phyloP scores from a whole-genome alignment of 2,113 vertebrate genomes.

The Aphyosemion australe region DNA sequence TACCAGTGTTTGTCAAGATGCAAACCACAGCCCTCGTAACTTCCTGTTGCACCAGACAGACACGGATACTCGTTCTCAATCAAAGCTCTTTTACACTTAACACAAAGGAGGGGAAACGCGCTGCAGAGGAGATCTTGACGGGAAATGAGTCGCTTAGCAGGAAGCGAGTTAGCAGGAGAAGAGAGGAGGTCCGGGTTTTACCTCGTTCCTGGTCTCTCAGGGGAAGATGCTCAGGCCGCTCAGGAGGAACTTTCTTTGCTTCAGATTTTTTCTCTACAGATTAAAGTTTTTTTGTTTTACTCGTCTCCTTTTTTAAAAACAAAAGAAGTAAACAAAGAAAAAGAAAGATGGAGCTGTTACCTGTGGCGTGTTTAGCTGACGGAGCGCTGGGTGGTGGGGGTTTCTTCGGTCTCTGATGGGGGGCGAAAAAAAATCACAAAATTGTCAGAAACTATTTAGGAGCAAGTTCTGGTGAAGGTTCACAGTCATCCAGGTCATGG shows the following conservation, averaged over 20 bases:
- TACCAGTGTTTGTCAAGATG: background rate
- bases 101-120: background rate
- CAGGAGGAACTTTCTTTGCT: constrained; percentile 91
- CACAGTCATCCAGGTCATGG: too few relatives aligned
- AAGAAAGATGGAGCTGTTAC: constrained; percentile 69
- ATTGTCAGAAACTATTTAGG: background rate
- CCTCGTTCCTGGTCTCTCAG: constrained; percentile 91
- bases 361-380: constrained; percentile 86
- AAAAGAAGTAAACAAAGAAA: background rate
- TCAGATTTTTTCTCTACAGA: constrained; percentile 89
- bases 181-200: constrained; percentile 66
- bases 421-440: constrained; percentile 40
- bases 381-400: constrained; percentile 93
- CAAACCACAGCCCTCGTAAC: constrained; percentile 4
- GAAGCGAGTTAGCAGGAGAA: constrained; percentile 6
- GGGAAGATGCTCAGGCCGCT: constrained; percentile 90
- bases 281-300: constrained; percentile 48
- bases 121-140: background rate
- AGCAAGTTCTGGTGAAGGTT: too few relatives aligned
- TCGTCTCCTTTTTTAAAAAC: background rate
- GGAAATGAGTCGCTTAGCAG: background rate
- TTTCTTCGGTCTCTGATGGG: constrained; percentile 93
- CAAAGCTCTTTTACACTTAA: background rate
- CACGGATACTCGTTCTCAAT: constrained; percentile 9
- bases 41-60: constrained; percentile 28